These are phyloP conservation scores for Zaprionus lineosus DNA, from an alignment of 2,888 invertebrate genomes.

Conservation along the genomic window DNA sequence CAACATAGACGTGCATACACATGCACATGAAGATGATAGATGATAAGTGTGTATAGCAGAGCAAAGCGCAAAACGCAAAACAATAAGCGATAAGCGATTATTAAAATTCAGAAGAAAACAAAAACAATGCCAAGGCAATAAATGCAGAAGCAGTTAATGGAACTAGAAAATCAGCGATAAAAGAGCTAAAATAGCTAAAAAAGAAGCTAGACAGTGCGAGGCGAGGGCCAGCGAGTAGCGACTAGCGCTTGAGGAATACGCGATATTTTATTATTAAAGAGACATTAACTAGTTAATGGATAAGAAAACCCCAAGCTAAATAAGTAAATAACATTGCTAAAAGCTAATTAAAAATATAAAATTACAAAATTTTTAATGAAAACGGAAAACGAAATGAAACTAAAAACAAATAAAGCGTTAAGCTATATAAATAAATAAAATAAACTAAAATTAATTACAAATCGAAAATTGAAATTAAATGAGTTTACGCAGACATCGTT, in stretches of 20 bases:
- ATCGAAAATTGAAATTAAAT: background rate
- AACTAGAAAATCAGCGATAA: background rate
- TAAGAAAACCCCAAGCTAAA: slow-evolving; percentile 32
- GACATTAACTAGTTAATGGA: slow-evolving; percentile 27
- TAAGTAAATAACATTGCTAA: slow-evolving; percentile 50
- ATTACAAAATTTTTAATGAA: background rate
- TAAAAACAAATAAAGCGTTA: background rate
- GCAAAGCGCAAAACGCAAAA: background rate
- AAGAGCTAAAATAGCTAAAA: background rate
- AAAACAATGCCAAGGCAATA: slow-evolving; percentile 27
- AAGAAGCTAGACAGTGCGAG: background rate
- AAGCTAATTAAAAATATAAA: slow-evolving; percentile 40
- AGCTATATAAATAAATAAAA: background rate
- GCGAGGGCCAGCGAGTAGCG: slow-evolving; percentile 30
- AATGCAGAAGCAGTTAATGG: slow-evolving; percentile 11
- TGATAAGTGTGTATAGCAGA: slow-evolving; percentile 2
- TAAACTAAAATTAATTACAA: background rate
- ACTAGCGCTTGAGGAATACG: slow-evolving; percentile 34
- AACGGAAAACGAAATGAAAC: background rate
- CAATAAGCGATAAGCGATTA: no score
- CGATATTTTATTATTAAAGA: slow-evolving; percentile 37
- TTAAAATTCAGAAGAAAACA: no score
- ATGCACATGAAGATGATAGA: background rate
- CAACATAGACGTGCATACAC: background rate
- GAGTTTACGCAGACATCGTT: no score